Conservation (phyloP, 1,140 invertebrate species). For the Helicoverpa zea region DNA sequence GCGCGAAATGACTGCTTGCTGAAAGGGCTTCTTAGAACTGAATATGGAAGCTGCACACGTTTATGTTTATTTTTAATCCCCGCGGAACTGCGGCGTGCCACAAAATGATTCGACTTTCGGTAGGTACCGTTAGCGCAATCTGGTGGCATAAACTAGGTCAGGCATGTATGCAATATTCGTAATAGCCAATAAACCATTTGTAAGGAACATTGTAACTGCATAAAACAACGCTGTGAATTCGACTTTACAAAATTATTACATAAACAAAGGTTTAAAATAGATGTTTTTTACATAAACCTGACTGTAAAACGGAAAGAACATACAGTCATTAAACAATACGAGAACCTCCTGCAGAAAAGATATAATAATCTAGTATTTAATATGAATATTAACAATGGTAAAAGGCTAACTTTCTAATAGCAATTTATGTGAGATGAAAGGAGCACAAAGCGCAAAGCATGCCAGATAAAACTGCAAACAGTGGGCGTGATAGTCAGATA, state of each 20-base stretch:
- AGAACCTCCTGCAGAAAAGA: neutral
- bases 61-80: conserved; percentile 43
- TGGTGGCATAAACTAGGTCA: conserved; percentile 49
- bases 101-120: conserved; percentile 55
- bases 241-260: conserved; percentile 6
- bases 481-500: neutral
- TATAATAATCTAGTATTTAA: neutral
- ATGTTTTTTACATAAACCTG: neutral
- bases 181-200: conserved; percentile 35
- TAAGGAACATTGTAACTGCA: conserved; percentile 20
- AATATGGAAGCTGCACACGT: conserved; percentile 48
- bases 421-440: neutral
- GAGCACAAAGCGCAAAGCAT: neutral
- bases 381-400: neutral
- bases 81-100: neutral
- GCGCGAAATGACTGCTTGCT: conserved; percentile 60
- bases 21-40: conserved; percentile 46
- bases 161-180: conserved; percentile 49
- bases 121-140: conserved; percentile 57
- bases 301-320: neutral
- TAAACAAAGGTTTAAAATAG: conserved; percentile 34
- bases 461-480: neutral
- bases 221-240: neutral
- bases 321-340: neutral
- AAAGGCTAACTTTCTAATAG: neutral